phyloP scores from a whole-genome alignment of 2,113 vertebrate species.

The Phylloscopus trochiloides region DNA sequence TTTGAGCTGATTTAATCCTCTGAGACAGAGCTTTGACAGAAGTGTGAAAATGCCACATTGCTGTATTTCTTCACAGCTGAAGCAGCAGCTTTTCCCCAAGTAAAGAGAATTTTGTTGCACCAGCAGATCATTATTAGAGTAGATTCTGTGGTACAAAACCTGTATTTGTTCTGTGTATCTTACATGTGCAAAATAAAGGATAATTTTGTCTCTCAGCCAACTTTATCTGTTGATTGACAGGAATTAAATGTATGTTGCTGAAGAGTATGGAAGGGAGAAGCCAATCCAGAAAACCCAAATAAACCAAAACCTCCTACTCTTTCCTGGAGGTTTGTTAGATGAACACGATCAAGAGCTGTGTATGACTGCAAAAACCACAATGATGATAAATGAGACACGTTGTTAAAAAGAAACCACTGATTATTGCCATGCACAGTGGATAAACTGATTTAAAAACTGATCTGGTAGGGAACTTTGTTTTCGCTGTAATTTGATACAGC shows the following conservation, averaged over 20 bases:
- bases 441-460: slow-evolving; percentile 17
- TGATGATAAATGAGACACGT: neutral
- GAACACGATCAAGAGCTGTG: neutral
- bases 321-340: slow-evolving; percentile 29
- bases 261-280: neutral
- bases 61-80: neutral
- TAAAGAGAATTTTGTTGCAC: neutral
- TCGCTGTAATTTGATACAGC: neutral
- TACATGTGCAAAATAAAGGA: neutral
- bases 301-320: neutral
- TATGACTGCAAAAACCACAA: slow-evolving; percentile 13
- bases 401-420: slow-evolving; percentile 8
- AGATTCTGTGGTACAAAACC: neutral
- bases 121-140: neutral
- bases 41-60: neutral
- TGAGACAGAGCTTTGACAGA: neutral
- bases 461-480: slow-evolving; percentile 22
- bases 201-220: neutral
- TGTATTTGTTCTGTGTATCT: neutral
- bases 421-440: neutral
- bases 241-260: neutral
- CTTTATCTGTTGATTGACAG: neutral
- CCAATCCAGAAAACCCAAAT: neutral
- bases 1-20: neutral
- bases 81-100: neutral